These are phyloP conservation scores for Otocyon megalotis DNA, from an alignment of 2,113 vertebrate species.

Conservation along the genomic window DNA sequence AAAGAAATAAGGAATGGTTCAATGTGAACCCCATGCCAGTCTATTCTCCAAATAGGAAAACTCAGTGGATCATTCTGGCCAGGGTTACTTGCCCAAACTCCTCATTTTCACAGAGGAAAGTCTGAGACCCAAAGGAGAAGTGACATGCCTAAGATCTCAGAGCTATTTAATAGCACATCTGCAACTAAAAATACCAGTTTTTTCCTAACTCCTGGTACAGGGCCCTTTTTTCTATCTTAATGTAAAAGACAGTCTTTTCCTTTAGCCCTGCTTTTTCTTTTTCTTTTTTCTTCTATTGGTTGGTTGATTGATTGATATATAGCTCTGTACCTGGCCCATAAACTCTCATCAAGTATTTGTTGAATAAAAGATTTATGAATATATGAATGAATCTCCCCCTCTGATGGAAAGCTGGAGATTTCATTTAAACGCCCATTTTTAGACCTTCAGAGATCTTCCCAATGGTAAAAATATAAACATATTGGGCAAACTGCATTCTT, in stretches of 20 bases:
- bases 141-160: neutral
- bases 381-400: neutral
- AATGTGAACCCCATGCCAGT: neutral
- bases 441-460: neutral
- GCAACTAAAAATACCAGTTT: neutral
- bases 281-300: neutral
- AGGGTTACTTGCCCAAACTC: neutral
- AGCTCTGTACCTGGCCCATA: neutral
- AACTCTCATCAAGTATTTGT: neutral
- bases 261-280: neutral
- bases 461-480: neutral
- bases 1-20: constrained; percentile 31
- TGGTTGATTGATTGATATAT: neutral
- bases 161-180: neutral
- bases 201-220: neutral
- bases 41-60: neutral
- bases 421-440: neutral
- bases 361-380: neutral
- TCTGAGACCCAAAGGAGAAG: neutral
- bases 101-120: neutral
- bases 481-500: neutral
- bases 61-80: neutral
- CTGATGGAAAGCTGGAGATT: neutral
- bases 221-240: neutral
- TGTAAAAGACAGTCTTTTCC: constrained; percentile 13